Evolutionary conservation across 2,888 invertebrate species (phyloP).

Genomic region (Sarcophaga carnaria): DNA sequence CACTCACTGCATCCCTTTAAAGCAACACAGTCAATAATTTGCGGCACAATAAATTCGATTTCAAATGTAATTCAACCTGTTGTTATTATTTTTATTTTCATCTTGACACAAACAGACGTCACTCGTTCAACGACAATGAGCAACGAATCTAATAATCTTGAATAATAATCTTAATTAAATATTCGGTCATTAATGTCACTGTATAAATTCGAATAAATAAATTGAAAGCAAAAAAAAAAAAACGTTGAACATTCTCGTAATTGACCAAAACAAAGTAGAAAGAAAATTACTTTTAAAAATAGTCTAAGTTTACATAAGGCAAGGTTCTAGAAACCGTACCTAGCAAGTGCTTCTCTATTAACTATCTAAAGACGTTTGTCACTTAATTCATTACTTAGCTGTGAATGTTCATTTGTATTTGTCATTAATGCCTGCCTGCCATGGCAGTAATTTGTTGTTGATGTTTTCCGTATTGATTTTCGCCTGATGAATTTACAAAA

Average conservation of each 20-base stretch:
- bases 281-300: constrained; percentile 2
- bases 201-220: constrained; percentile 1
- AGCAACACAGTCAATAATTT: constrained; percentile 4
- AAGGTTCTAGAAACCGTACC: neutral
- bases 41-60: neutral
- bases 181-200: constrained; percentile 32
- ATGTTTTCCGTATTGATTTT: constrained; percentile 21
- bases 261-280: neutral
- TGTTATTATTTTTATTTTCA: neutral
- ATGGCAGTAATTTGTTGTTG: neutral
- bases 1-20: constrained; percentile 8
- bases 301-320: neutral
- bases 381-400: neutral
- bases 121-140: neutral
- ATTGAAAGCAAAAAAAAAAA: neutral
- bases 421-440: neutral
- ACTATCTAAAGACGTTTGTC: neutral
- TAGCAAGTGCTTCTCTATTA: neutral
- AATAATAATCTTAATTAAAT: constrained; percentile 39
- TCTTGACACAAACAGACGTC: neutral
- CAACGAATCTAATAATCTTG: constrained; percentile 13
- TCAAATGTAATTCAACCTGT: constrained; percentile 25
- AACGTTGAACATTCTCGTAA: constrained; percentile 1
- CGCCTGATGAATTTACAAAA: constrained; percentile 19
- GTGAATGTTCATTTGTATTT: neutral